These are phyloP conservation scores for Panagrolaimus sp. DNA, from an alignment of 1,140 invertebrate genomes.

Conservation along the genomic window DNA sequence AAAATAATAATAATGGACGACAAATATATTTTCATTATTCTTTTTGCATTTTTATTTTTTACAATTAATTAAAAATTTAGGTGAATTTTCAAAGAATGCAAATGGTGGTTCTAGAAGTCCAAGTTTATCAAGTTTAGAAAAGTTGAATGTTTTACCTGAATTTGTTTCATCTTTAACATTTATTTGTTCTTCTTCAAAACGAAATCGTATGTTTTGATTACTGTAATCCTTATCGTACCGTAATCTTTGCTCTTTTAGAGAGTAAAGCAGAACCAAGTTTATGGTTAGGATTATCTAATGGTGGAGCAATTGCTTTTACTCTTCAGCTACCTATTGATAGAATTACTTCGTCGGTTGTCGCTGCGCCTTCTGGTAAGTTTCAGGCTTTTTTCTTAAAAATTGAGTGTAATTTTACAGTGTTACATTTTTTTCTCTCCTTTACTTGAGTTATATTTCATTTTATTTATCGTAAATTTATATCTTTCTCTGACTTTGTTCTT, in stretches of 20 bases:
- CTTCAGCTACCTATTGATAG: slow-evolving; percentile 50
- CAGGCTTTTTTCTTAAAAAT: slow-evolving; percentile 9
- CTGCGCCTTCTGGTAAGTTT: slow-evolving; percentile 44
- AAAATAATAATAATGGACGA: not conserved
- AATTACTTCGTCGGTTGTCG: slow-evolving; percentile 45
- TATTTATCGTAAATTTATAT: slow-evolving; percentile 6
- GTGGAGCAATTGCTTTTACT: slow-evolving; percentile 48
- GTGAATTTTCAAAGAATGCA: not conserved
- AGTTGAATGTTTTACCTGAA: slow-evolving; percentile 3
- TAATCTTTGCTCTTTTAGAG: slow-evolving; percentile 32
- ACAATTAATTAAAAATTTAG: not conserved
- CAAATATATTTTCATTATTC: not conserved
- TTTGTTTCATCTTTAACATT: slow-evolving; percentile 5
- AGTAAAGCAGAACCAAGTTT: slow-evolving; percentile 46
- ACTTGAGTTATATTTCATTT: slow-evolving; percentile 14
- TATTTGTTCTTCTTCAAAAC: slow-evolving; percentile 30
- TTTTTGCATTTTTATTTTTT: not conserved
- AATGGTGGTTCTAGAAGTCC: slow-evolving; percentile 24
- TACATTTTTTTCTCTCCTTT: slow-evolving; percentile 11
- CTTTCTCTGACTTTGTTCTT: slow-evolving; percentile 14
- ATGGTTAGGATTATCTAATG: slow-evolving; percentile 54
- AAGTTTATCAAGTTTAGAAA: slow-evolving; percentile 6
- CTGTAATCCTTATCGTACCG: not conserved
- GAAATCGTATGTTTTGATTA: slow-evolving; percentile 39
- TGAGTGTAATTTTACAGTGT: slow-evolving; percentile 25